These are phyloP conservation scores for Thalassaphorura encarpata DNA, from an alignment of 1,140 invertebrate species.

Conservation along the genomic window DNA sequence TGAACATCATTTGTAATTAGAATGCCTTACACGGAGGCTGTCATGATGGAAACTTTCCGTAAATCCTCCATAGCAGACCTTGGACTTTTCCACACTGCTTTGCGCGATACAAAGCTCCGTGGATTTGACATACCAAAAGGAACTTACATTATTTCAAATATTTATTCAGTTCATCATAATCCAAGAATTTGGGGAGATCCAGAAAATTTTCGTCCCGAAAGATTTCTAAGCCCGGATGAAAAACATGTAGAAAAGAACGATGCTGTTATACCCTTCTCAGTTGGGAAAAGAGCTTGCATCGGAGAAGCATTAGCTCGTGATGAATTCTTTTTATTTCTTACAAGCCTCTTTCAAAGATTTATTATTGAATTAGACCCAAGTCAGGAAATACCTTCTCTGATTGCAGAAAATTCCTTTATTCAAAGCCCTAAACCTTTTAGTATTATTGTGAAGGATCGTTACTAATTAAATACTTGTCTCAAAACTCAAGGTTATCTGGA, in stretches of 20 bases:
- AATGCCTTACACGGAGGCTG: constrained; percentile 34
- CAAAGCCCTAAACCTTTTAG: neutral
- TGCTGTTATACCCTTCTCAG: constrained; percentile 7
- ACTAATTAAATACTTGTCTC: too few species aligned
- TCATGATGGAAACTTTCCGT: constrained; percentile 8
- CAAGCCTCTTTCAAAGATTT: constrained; percentile 8
- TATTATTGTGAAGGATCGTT: neutral
- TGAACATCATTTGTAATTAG: too few species aligned
- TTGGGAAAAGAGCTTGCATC: constrained; percentile 9
- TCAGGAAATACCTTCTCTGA: neutral
- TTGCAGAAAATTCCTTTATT: neutral
- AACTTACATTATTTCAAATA: constrained; percentile 37
- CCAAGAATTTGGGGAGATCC: constrained; percentile 38
- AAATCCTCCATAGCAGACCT: neutral
- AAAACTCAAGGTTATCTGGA: too few species aligned
- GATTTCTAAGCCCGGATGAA: constrained; percentile 37
- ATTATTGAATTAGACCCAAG: neutral
- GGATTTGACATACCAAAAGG: constrained; percentile 37
- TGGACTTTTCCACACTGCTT: neutral
- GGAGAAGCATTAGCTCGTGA: constrained; percentile 8
- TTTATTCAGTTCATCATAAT: constrained; percentile 39
- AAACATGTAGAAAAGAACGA: constrained; percentile 6
- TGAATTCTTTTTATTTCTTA: constrained; percentile 3
- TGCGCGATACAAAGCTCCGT: constrained; percentile 28
- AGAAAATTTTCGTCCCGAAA: constrained; percentile 39